These are phyloP conservation scores for Pammene aurita DNA, from an alignment of 2,888 invertebrate genomes.

Conservation along the genomic window DNA sequence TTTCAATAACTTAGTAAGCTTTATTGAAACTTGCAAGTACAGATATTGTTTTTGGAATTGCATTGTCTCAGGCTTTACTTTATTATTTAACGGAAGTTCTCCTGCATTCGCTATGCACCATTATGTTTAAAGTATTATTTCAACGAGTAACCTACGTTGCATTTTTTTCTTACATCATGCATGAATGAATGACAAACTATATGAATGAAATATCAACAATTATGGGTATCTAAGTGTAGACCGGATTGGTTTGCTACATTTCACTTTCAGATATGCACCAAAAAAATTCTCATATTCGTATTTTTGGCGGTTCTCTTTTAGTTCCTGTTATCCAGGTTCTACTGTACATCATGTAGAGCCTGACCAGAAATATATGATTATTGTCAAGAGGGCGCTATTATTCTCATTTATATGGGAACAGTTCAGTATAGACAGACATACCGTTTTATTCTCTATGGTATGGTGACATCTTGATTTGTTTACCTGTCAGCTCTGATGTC, in stretches of 20 bases:
- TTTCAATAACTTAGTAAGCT: slow-evolving; percentile 22
- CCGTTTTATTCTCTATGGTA: no score
- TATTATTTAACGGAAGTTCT: neutral
- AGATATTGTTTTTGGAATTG: neutral
- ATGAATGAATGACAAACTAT: slow-evolving; percentile 1
- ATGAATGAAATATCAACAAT: slow-evolving; percentile 8
- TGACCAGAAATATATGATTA: no score
- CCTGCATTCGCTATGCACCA: neutral
- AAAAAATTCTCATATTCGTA: no score
- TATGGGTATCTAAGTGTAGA: neutral
- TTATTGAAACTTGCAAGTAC: neutral
- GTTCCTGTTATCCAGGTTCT: no score
- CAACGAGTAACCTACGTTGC: neutral
- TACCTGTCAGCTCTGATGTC: no score
- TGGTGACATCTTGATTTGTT: no score
- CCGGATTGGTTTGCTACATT: neutral
- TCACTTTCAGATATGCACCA: neutral
- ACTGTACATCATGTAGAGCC: no score
- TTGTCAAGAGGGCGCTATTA: no score
- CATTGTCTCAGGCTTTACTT: slow-evolving; percentile 1
- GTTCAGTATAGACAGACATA: no score
- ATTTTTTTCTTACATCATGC: neutral
- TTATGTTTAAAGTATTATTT: neutral
- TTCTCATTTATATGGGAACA: no score
- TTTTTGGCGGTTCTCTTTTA: no score